Evolutionary conservation across 2,797 vertebrate genomes (phyloP), one percentile per base, ranked within the genome.

Genomic region (Schizothorax lantsangensis): DNA sequence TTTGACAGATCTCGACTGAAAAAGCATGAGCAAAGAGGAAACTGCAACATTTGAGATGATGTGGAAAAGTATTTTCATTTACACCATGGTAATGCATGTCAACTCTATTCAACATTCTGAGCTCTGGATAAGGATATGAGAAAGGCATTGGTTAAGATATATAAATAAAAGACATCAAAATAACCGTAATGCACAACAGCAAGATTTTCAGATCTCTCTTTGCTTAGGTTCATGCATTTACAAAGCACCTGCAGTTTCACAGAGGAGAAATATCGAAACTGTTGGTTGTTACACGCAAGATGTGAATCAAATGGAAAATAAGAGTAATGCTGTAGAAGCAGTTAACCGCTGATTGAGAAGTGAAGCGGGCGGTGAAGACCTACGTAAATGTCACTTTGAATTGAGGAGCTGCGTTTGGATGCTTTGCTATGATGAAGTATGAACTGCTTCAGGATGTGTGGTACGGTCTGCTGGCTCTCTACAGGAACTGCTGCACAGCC

Each of bases 301-400:
- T 62, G 68, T 84, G 74, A 87, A 81, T 88, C 72, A 74, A 78
- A 84, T 90, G 90, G 92, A 92, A 93, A 94, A 90, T 79, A 86
- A 88, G 84, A 87, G 74, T 86, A 78, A 83, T 86, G 83, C 87
- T 91, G 92, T 89, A 66, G 0, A 21, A 86, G 91, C 72, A 90
- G 40, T 75, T 68, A 68, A 88, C 57, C 87, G 86, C 90, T 79
- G 71, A 91, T 83, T 85, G 86, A 88, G 49, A 90, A 85, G 30
- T 40, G 54, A 86, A 81, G 49, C 83, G 89, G 87, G 92, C 89
- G 83, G 89, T 89, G 52, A 89, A 80, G 52, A 54, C 43, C 47
- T 40, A 75, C 1, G 19, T 43, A 86, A 85, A 85, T 74, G 80
- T 79, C 64, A 88, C 83, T 79, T 80, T 75, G 54, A 74, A 82